These are phyloP conservation scores for Ceratina japonica DNA, from an alignment of 1,140 invertebrate genomes.

Conservation along the genomic window DNA sequence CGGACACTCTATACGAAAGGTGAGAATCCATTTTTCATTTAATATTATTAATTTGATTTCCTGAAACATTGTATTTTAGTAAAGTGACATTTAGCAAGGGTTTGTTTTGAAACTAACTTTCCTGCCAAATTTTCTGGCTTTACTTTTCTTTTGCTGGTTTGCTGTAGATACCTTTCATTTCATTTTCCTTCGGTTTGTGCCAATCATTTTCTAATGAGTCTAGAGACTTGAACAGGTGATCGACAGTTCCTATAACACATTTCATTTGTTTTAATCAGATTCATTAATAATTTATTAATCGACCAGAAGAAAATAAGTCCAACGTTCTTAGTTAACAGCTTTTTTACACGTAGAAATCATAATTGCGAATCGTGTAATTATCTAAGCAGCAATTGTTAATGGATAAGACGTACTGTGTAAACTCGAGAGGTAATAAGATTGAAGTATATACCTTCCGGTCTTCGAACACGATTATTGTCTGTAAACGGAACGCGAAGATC, in stretches of 20 bases:
- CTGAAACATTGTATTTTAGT: slow-evolving; percentile 34
- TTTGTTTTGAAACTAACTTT: slow-evolving; percentile 52
- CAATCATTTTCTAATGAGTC: slow-evolving; percentile 17
- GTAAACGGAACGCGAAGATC: slow-evolving; percentile 16
- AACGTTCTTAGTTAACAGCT: slow-evolving; percentile 14
- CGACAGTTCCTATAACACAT: not conserved
- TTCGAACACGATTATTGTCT: not conserved
- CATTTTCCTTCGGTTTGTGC: slow-evolving; percentile 20
- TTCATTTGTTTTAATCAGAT: slow-evolving; percentile 2
- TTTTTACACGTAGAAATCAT: not conserved
- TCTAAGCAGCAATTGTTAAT: slow-evolving; percentile 2
- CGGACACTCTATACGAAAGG: slow-evolving; percentile 37
- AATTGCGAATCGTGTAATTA: not conserved
- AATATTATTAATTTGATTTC: slow-evolving; percentile 38
- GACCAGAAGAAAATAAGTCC: not conserved
- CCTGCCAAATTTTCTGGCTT: slow-evolving; percentile 59
- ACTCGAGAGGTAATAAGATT: slow-evolving; percentile 16
- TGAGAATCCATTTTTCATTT: slow-evolving; percentile 46
- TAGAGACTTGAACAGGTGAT: slow-evolving; percentile 5
- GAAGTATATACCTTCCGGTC: slow-evolving; percentile 6
- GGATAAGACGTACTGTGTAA: slow-evolving; percentile 4
- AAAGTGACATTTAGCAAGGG: slow-evolving; percentile 49
- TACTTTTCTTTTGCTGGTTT: slow-evolving; percentile 47
- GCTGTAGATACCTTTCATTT: slow-evolving; percentile 41
- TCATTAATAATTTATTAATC: slow-evolving; percentile 6